phyloP scores from a whole-genome alignment of 2,113 vertebrate genomes.

The Pseudorectes ferrugineus region DNA sequence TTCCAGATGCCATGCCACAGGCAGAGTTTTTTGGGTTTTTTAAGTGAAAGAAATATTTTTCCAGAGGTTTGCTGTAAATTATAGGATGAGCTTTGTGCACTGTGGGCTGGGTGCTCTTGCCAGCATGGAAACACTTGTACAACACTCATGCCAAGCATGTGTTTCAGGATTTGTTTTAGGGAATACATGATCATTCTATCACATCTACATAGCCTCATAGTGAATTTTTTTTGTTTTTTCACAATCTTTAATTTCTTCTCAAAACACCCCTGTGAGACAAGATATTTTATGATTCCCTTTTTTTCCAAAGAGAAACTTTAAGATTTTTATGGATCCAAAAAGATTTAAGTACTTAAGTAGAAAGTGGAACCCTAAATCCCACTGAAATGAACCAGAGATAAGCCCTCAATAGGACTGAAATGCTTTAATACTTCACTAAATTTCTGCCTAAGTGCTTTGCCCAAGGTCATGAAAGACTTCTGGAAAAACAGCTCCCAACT shows the following conservation, averaged over 20 bases:
- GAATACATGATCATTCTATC: not conserved
- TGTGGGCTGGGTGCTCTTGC: not conserved
- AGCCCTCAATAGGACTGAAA: not conserved
- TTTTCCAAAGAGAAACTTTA: not conserved
- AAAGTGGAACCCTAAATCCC: slow-evolving; percentile 10
- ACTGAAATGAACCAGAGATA: not conserved
- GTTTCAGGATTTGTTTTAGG: not conserved
- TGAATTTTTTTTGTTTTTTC: not conserved
- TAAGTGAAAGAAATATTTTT: slow-evolving; percentile 7
- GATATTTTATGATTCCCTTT: not conserved
- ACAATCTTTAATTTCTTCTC: not conserved
- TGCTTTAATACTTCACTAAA: not conserved
- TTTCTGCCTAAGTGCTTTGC: not conserved
- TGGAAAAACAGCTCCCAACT: not conserved
- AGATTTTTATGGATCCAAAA: not conserved
- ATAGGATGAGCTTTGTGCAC: not conserved
- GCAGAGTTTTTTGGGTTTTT: not conserved
- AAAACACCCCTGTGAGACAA: not conserved
- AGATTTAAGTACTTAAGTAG: slow-evolving; percentile 1
- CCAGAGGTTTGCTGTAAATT: not conserved
- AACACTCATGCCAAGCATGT: not conserved
- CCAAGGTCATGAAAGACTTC: not conserved
- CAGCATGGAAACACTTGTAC: not conserved
- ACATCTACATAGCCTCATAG: not conserved
- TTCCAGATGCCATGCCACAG: not conserved